Evolutionary conservation across 2,113 vertebrate genomes (phyloP), one percentile per base, ranked within the genome.

Genomic region (Phycodurus eques): DNA sequence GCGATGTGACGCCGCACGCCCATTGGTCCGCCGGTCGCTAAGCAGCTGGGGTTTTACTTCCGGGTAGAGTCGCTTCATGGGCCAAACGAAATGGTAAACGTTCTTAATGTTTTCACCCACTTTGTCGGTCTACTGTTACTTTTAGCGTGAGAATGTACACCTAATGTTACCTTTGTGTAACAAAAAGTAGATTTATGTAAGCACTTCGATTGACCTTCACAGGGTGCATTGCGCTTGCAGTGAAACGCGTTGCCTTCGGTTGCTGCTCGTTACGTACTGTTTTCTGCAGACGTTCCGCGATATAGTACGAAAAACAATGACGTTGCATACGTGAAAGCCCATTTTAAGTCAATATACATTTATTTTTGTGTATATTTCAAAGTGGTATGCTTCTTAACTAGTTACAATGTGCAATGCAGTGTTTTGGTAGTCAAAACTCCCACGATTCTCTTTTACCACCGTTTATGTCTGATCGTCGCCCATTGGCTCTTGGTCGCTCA

Each of bases 11-110:
- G 42, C 68, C 70, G 47, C 20, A 46, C 49, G 12, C 20, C 22
- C 22, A 66, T 66, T 66, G 64, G 31, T 73, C 67, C 22, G n/a
- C 47, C 11, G 59, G 89, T 91, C 71, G 82, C 90, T 82, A 71
- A 46, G 90, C 81, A 90, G 85, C 86, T 2, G 1, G 31, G 14
- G 9, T 72, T 65, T 64, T 64, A 77, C 31, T 68, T 68, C 54
- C 17, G n/a, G 4, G 1, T 10, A 33, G 33, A 13, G 61, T 31
- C 61, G 15, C 5, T 63, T 33, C 2, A 13, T 14, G 5, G 12
- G n/a, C 64, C 33, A 67, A 61, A 61, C 59, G 7, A 33, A 3
- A 4, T 59, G 22, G 3, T 20, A 42, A 17, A 17, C 19, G 8
- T 39, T 62, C 5, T 1, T 27, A 27, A 33, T 33, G 31, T 60